A percentile compares a stretch with the other conserved stretches of the same genome.
phyloP scores from a whole-genome alignment of 1,140 invertebrate genomes.

The Centruroides sculpturatus region DNA sequence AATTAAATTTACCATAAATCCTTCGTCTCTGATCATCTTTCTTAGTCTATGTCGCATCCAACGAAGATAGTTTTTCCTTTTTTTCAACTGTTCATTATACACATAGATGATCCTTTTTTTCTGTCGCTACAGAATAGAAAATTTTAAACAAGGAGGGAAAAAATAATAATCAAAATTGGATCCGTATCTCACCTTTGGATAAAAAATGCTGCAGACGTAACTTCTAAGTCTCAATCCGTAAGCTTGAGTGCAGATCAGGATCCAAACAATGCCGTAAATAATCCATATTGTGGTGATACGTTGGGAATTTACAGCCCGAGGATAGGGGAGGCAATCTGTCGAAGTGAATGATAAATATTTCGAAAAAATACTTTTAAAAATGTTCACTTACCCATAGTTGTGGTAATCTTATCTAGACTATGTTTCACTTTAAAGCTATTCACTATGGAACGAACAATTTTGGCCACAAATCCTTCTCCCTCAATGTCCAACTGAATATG shows the following conservation, averaged over 20 bases:
- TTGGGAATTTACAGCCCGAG: background rate
- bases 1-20: background rate
- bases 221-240: slow-evolving; percentile 5
- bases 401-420: slow-evolving; percentile 1
- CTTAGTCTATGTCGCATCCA: slow-evolving; percentile 2
- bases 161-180: background rate
- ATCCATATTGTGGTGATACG: background rate
- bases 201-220: slow-evolving; percentile 7
- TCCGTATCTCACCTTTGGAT: slow-evolving; percentile 4
- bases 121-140: background rate
- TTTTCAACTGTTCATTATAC: slow-evolving; percentile 25
- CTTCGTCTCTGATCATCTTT: slow-evolving; percentile 1
- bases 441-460: slow-evolving; percentile 4
- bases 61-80: slow-evolving; percentile 19
- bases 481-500: slow-evolving; percentile 8
- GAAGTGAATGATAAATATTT: too few relatives aligned
- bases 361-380: too few relatives aligned
- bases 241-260: background rate
- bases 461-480: slow-evolving; percentile 8
- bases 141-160: background rate
- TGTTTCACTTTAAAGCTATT: slow-evolving; percentile 11
- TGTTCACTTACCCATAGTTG: background rate
- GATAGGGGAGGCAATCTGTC: background rate
- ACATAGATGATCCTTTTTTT: slow-evolving; percentile 23
- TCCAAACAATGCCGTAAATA: background rate